Base-by-base conservation (phyloP, 1,140 invertebrate species). In the Harpegnathos saltator region DNA sequence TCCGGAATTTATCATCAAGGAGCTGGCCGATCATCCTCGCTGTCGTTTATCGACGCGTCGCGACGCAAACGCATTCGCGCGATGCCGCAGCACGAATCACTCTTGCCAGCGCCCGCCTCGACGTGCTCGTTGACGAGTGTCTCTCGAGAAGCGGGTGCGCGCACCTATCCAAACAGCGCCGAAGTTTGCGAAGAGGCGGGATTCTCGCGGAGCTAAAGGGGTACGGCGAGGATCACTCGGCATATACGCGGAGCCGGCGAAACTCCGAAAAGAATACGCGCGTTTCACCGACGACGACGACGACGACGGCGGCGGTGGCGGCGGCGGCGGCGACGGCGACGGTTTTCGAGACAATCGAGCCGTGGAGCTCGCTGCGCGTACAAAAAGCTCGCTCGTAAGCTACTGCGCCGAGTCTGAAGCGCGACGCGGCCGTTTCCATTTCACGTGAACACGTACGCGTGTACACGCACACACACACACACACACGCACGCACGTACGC, bases 271-370 rank as follows among this genome's bases (percentile, higher is more conserved):
- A 90, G 88, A 83, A 83, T 85, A 63, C 80, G 69, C 83, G 85
- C 84, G 73, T 89, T 90, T 89, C 69, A 82, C 19, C 75, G 71
- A 73, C 83, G 85, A 89, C 73, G 87, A n/a, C n/a, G n/a, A n/a
- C n/a, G n/a, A n/a, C n/a, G n/a, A n/a, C n/a, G n/a, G n/a, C n/a
- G n/a, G n/a, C n/a, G n/a, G n/a, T n/a, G n/a, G n/a, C n/a, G n/a
- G n/a, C n/a, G n/a, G n/a, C n/a, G n/a, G n/a, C n/a, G n/a, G n/a
- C n/a, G n/a, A n/a, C n/a, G 71, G 71, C 83, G 85, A 89, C 73
- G 87, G 82, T 88, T 89, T 90, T 85, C 69, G 82, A 89, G 85
- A 91, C 90, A 91, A 91, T 90, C 85, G 86, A 88, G 88, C 81
- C 52, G 38, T 9, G 63, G 65, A 58, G 82, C 66, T 81, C 63